Evolutionary conservation across 2,113 vertebrate species (phyloP), one percentile per base, ranked within the genome.

Genomic region (Nannobrachium achirus): DNA sequence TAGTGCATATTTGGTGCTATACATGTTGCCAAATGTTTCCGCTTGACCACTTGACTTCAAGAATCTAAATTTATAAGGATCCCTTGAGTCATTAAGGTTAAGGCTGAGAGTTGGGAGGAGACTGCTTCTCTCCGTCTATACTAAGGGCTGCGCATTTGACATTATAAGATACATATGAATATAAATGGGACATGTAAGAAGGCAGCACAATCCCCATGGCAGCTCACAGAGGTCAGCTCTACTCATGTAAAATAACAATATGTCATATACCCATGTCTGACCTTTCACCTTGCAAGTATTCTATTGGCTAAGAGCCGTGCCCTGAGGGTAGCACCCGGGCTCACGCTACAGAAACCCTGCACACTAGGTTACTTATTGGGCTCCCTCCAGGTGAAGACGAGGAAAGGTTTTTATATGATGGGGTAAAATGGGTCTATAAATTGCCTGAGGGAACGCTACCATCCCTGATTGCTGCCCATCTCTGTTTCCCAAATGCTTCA

Each of bases 401-500:
- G 71, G 71, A 81, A 70, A 85, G 78, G 70, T 76, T 88, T 86
- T 86, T 71, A 80, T 73, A 85, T 64, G 66, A 85, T 88, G 78
- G 89, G 89, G 87, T 81, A 84, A 89, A 86, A 82, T 81, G 71
- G 71, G 81, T 92, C 81, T 90, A 86, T 90, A 92, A 87, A 91
- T 69, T 62, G 90, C 91, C 90, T 60, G 87, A 86, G 88, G 91
- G 89, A 89, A 90, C 60, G 68, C 71, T 78, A 85, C 80, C 81
- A 75, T 66, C 75, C 69, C 76, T 91, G 86, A 91, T 89, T 86
- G 82, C 80, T 80, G 66, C 78, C 87, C 85, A 90, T 91, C 86
- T 89, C 83, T 64, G 81, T 88, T 90, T 91, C 83, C 88, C 88
- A 88, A 85, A 90, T 87, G 89, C 88, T 92, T 91, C 80, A 86